A percentile compares a stretch with the other conserved stretches of the same genome.
Conservation (phyloP, 2,113 vertebrate species). For the Aegithalos caudatus region DNA sequence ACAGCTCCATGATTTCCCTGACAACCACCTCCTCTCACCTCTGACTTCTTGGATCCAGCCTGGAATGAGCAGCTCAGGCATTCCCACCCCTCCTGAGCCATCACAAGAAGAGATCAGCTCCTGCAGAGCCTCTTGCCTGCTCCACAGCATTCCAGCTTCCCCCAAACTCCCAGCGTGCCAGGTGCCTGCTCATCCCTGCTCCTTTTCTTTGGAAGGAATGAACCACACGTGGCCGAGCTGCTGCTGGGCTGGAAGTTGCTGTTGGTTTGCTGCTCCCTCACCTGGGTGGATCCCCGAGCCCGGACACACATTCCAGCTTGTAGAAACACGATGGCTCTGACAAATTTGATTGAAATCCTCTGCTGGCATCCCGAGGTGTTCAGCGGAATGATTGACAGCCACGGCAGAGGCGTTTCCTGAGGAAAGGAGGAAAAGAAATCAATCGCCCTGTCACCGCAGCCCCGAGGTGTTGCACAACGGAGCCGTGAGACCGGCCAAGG, state of each 20-base stretch:
- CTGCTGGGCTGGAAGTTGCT: background rate
- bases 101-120: background rate
- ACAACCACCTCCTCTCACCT: background rate
- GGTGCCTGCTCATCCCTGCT: background rate
- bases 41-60: background rate
- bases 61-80: rapidly evolving
- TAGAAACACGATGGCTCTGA: background rate
- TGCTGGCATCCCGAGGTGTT: background rate
- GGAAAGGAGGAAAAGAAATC: background rate
- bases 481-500: background rate
- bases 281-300: background rate
- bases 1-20: background rate
- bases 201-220: rapidly evolving
- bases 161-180: rapidly evolving
- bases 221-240: background rate
- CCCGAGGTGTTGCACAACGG: background rate
- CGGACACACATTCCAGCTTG: background rate
- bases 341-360: background rate
- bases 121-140: background rate
- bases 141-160: background rate
- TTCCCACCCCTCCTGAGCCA: background rate
- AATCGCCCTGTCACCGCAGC: background rate
- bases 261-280: background rate
- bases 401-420: background rate
- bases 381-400: background rate